A percentile compares a stretch with the other conserved stretches of the same genome.
Conservation (phyloP, 2,113 vertebrate species). For the Cinclus cinclus region DNA sequence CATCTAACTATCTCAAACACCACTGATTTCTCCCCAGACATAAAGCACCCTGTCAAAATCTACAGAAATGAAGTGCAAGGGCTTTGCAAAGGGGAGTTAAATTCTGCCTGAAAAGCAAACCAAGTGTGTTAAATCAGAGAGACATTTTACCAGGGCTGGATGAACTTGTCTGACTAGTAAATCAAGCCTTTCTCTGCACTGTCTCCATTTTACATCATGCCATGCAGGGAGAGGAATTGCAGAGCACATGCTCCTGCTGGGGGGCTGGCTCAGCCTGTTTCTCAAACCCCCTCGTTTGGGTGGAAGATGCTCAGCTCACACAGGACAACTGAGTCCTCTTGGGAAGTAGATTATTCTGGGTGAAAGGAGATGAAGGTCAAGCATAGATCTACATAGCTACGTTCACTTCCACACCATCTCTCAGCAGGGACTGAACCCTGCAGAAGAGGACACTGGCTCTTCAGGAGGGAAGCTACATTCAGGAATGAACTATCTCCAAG, state of each 20-base stretch:
- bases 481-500: background rate
- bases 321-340: background rate
- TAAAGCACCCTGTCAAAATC: slow-evolving; percentile 76
- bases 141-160: slow-evolving; percentile 63
- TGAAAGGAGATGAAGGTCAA: slow-evolving; percentile 12
- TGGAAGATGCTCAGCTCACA: background rate
- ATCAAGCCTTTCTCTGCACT: slow-evolving; percentile 62
- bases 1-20: slow-evolving; percentile 75
- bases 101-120: slow-evolving; percentile 70
- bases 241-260: background rate
- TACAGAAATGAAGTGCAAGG: slow-evolving; percentile 68
- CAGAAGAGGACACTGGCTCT: background rate
- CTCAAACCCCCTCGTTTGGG: background rate
- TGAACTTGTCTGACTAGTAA: slow-evolving; percentile 73
- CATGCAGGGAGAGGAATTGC: slow-evolving; percentile 22
- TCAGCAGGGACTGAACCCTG: background rate
- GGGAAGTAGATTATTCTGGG: background rate
- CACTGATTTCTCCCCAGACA: slow-evolving; percentile 71
- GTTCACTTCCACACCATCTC: background rate
- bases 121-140: slow-evolving; percentile 71
- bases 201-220: slow-evolving; percentile 58
- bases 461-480: background rate
- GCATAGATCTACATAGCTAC: background rate
- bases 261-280: background rate
- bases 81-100: slow-evolving; percentile 70